Evolutionary conservation across 2,113 vertebrate species (phyloP).

Genomic region (Micromys minutus): DNA sequence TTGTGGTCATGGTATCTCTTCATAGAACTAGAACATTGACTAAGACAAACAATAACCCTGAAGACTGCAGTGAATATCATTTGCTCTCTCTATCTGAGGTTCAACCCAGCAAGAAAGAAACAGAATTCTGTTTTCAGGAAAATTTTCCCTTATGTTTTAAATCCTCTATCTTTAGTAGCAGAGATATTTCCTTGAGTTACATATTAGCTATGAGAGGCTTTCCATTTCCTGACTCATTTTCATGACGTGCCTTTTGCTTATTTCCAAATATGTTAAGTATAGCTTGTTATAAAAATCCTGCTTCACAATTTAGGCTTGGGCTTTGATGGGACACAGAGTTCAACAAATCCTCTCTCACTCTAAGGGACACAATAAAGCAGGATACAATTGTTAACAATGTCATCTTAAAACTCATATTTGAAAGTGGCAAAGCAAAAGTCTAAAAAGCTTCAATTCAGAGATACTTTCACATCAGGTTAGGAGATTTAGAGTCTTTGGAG

Average conservation of each 20-base stretch:
- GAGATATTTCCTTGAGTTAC: background rate
- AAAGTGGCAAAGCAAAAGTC: background rate
- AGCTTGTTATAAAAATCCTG: background rate
- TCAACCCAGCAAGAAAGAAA: background rate
- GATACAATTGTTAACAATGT: background rate
- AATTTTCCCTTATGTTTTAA: background rate
- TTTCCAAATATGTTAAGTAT: background rate
- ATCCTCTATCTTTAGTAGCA: background rate
- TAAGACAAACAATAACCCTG: background rate
- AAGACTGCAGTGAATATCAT: background rate
- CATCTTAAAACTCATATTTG: background rate
- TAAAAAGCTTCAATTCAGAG: background rate
- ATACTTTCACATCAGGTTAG: background rate
- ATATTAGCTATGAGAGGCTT: background rate
- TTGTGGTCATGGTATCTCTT: background rate
- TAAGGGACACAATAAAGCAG: background rate
- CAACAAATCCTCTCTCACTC: background rate
- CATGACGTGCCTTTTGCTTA: background rate
- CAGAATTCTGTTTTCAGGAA: background rate
- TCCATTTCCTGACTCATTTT: constrained; percentile 7
- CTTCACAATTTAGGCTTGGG: background rate
- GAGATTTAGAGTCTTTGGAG: fast-evolving
- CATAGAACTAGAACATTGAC: background rate
- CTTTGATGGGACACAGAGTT: background rate
- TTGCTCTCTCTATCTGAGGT: background rate